Conservation (phyloP, 2,113 vertebrate genomes). For the Ceyx melanurus region DNA sequence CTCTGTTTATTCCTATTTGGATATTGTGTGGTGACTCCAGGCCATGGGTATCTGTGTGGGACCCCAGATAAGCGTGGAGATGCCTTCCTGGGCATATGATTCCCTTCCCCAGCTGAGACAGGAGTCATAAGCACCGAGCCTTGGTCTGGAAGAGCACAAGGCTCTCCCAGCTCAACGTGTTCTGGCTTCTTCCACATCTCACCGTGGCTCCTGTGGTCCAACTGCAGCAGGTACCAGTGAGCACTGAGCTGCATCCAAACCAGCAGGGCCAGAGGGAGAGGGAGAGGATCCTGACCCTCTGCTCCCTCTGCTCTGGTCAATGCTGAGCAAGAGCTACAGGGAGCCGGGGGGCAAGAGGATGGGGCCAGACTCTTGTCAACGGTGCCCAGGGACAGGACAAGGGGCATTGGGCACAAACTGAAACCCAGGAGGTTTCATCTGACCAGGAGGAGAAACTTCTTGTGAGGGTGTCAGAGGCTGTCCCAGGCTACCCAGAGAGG, state of each 20-base stretch:
- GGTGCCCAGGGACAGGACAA: not conserved
- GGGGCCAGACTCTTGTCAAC: not conserved
- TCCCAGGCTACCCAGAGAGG: not conserved
- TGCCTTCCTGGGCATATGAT: not conserved
- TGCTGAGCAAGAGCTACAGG: no score
- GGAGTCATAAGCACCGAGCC: not conserved
- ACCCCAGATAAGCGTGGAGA: not conserved
- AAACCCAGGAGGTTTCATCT: no score
- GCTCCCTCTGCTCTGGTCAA: not conserved
- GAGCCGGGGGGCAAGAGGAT: not conserved
- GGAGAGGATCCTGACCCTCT: not conserved
- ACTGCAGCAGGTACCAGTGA: not conserved
- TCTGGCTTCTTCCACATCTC: not conserved
- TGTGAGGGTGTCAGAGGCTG: not conserved
- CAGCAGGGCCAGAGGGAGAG: not conserved
- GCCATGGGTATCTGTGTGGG: not conserved
- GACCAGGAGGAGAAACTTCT: no score
- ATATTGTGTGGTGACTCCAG: not conserved
- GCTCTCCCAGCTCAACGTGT: rapidly evolving
- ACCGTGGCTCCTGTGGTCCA: rapidly evolving
- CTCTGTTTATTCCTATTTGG: not conserved
- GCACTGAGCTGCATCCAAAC: not conserved
- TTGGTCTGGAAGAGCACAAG: rapidly evolving
- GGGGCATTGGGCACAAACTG: no score
- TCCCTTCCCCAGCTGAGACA: not conserved